A percentile compares a stretch with the other conserved stretches of the same genome.
Evolutionary conservation across 2,888 invertebrate species (phyloP).

Genomic region (Coenonympha arcania): DNA sequence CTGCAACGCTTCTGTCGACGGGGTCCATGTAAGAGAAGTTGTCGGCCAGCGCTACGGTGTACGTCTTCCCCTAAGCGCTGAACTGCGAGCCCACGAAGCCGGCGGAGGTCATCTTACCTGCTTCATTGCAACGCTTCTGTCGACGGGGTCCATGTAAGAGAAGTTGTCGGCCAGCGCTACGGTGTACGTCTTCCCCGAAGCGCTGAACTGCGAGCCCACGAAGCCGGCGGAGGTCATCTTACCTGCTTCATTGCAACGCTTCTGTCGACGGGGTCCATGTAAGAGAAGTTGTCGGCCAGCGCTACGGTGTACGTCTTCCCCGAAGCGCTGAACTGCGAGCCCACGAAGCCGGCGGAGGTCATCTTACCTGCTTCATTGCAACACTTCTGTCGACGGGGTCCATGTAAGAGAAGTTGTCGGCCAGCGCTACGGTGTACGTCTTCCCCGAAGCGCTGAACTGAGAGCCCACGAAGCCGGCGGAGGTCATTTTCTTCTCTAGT

Average conservation of each 20-base stretch:
- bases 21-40: no score
- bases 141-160: no score
- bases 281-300: constrained; percentile 93
- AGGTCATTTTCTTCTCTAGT: constrained; percentile 80
- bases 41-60: no score
- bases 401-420: constrained; percentile 95
- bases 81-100: no score
- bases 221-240: constrained; percentile 76
- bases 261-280: constrained; percentile 95
- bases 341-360: constrained; percentile 75
- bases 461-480: constrained; percentile 77
- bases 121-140: not conserved
- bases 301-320: constrained; percentile 85
- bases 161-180: no score
- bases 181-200: no score
- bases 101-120: no score
- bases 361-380: constrained; percentile 89
- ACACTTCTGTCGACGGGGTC: constrained; percentile 96
- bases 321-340: constrained; percentile 70
- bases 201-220: no score
- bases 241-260: constrained; percentile 92
- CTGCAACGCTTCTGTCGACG: no score
- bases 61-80: no score
- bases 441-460: constrained; percentile 74
- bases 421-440: constrained; percentile 83